phyloP scores from a whole-genome alignment of 1,140 invertebrate genomes.

The Tetramorium parvispinum region DNA sequence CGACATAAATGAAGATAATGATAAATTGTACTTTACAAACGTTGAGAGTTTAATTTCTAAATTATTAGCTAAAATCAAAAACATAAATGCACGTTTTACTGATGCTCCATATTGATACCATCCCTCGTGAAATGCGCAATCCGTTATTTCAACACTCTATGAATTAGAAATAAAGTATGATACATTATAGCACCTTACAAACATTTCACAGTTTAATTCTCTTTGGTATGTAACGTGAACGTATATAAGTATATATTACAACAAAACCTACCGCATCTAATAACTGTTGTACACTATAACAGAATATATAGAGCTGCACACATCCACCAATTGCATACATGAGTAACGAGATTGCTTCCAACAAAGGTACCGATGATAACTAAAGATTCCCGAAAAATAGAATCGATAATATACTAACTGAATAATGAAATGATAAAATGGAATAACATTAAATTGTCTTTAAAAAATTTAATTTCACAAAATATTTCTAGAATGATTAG shows the following conservation, averaged over 20 bases:
- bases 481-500: neutral
- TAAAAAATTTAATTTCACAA: neutral
- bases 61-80: conserved; percentile 52
- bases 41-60: conserved; percentile 49
- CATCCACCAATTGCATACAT: conserved; percentile 54
- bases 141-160: conserved; percentile 66
- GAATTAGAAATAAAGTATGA: neutral
- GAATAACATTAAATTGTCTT: neutral
- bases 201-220: neutral
- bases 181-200: neutral
- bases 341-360: conserved; percentile 4
- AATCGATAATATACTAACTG: neutral
- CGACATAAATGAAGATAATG: conserved; percentile 65
- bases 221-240: neutral
- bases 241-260: neutral
- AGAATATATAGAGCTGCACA: conserved; percentile 71
- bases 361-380: neutral
- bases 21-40: conserved; percentile 57
- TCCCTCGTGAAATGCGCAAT: conserved; percentile 63
- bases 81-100: conserved; percentile 23
- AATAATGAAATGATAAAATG: too few relatives aligned
- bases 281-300: conserved; percentile 67
- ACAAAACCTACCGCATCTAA: conserved; percentile 68
- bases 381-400: neutral
- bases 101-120: conserved; percentile 58